Base-by-base conservation (phyloP, 2,888 invertebrate species). In the Orthonevra nobilis region DNA sequence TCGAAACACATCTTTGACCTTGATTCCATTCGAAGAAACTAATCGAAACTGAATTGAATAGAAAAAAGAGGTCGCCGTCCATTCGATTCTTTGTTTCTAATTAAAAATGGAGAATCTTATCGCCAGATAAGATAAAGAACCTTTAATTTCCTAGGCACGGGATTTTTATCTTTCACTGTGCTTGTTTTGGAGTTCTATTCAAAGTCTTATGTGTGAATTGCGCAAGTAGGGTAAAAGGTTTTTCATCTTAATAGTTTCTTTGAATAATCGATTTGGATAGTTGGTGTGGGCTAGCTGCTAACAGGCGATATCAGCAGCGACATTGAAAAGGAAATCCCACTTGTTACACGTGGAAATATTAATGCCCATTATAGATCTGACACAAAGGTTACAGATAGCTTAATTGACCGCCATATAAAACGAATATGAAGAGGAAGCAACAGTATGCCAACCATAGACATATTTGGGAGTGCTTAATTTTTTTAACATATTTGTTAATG, bases 1-100 rank as follows among this genome's bases (percentile, higher is more conserved):
- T 74, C 40, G 36, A 64, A 66, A 44, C 48, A 38, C 34, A n/a
- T n/a, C n/a, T 60, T 23, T 75, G 70, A 77, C 75, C 75, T 77
- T 77, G 75, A 77, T 77, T 70, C 70, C 64, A 64, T 44, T 70
- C 58, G 50, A 17, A 32, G 56, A 48, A 69, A 56, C 42, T 28
- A 63, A 44, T 74, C 46, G 28, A 61, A 75, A 56, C 34, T 40
- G 50, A 61, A 28, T 12, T 23, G 20, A 44, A 42, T 38, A 44
- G 28, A 32, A n/a, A 28, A 40, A 56, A 34, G 26, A 54, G 26
- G 26, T 28, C 6, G 23, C 12, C 12, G 10, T 23, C 7, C 44
- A 12, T 26, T 36, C 20, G 28, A 23, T 23, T 23, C 17, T 26
- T 19, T 7, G 50, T 40, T 63, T 63, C 40, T 63, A 52, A 63